Evolutionary conservation across 1,140 invertebrate genomes (phyloP).

Genomic region (Zaprionus vittiger): DNA sequence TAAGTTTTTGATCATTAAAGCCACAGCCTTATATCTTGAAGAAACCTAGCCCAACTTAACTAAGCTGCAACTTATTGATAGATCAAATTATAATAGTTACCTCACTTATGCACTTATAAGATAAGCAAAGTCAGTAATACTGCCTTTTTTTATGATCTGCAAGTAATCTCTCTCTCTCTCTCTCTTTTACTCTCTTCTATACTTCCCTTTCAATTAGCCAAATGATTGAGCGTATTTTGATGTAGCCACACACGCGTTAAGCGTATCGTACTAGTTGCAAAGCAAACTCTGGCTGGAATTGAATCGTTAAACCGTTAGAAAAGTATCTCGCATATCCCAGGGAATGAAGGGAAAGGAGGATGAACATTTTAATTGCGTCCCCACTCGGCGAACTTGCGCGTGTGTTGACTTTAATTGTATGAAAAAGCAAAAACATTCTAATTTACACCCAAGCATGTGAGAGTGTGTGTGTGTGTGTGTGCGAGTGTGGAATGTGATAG

Average conservation of each 20-base stretch:
- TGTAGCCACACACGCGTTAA: slow-evolving; percentile 30
- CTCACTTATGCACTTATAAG: too few relatives aligned
- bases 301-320: slow-evolving; percentile 12
- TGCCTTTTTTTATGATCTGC: too few relatives aligned
- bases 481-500: slow-evolving; percentile 70
- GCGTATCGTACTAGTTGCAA: slow-evolving; percentile 1
- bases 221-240: slow-evolving; percentile 61
- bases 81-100: too few relatives aligned
- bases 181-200: neutral
- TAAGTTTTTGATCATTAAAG: too few relatives aligned
- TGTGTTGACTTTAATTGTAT: slow-evolving; percentile 81
- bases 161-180: too few relatives aligned
- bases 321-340: slow-evolving; percentile 3
- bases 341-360: slow-evolving; percentile 34
- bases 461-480: slow-evolving; percentile 35
- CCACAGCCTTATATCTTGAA: too few relatives aligned
- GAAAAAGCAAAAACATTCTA: slow-evolving; percentile 83
- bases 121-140: too few relatives aligned
- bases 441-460: slow-evolving; percentile 69
- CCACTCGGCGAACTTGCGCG: slow-evolving; percentile 8
- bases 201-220: slow-evolving; percentile 47
- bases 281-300: neutral
- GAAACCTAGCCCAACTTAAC: too few relatives aligned
- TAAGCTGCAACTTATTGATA: too few relatives aligned
- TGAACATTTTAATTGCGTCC: slow-evolving; percentile 71